These are phyloP conservation scores for Muschampia plurimacula DNA, from an alignment of 2,888 invertebrate species.

Conservation along the genomic window DNA sequence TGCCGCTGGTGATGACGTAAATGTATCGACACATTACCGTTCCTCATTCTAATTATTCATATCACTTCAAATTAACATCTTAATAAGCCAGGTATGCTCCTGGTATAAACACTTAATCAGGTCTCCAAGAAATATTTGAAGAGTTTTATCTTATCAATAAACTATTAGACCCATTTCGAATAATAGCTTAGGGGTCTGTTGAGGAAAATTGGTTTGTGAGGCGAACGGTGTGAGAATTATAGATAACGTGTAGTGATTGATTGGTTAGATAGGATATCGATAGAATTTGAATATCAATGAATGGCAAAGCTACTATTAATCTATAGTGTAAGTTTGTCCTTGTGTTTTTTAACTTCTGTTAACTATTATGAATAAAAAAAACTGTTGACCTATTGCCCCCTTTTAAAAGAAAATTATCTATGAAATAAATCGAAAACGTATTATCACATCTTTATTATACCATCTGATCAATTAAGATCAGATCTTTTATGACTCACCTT, in stretches of 20 bases:
- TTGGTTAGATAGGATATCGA: slow-evolving; percentile 54
- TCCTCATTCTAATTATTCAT: slow-evolving; percentile 16
- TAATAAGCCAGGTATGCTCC: slow-evolving; percentile 22
- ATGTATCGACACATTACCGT: not conserved
- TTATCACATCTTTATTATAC: not conserved
- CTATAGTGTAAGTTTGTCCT: slow-evolving; percentile 16
- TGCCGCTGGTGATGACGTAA: not conserved
- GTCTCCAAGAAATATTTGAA: slow-evolving; percentile 23
- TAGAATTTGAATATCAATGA: slow-evolving; percentile 47
- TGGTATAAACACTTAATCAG: slow-evolving; percentile 26
- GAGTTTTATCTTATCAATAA: slow-evolving; percentile 65
- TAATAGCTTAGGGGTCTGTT: slow-evolving; percentile 60
- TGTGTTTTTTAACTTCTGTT: not conserved
- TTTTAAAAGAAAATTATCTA: not conserved
- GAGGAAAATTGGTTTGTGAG: slow-evolving; percentile 59
- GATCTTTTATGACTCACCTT: not conserved
- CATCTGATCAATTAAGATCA: not conserved
- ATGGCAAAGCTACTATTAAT: slow-evolving; percentile 21
- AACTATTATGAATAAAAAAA: not conserved
- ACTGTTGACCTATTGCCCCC: not conserved
- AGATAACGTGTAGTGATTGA: slow-evolving; percentile 61
- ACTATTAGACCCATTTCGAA: slow-evolving; percentile 60
- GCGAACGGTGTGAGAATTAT: slow-evolving; percentile 59
- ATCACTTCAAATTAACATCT: slow-evolving; percentile 27
- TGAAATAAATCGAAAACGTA: not conserved